phyloP scores from a whole-genome alignment of 2,888 invertebrate genomes.

The Phytoseiulus persimilis region DNA sequence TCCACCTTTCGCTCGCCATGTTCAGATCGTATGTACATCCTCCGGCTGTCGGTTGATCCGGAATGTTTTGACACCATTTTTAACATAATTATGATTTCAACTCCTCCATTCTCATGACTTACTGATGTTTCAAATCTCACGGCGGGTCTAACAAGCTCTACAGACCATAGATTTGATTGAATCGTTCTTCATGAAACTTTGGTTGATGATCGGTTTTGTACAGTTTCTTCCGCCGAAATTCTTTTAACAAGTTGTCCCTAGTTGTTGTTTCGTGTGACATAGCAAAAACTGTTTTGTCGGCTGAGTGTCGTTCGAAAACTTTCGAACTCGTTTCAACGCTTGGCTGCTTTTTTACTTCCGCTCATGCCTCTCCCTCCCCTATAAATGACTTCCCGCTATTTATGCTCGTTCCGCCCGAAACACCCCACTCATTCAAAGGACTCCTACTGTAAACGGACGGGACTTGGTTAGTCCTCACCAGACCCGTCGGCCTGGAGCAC shows the following conservation, averaged over 20 bases:
- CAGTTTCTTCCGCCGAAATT: not conserved
- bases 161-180: not conserved
- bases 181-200: not conserved
- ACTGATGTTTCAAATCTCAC: not conserved
- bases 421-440: not conserved
- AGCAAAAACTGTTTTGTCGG: not conserved
- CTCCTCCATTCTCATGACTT: not conserved
- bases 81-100: not conserved
- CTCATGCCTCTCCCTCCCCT: not conserved
- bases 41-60: not conserved
- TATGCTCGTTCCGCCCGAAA: not conserved
- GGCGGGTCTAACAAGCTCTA: not conserved
- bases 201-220: not conserved
- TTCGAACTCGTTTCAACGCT: not conserved
- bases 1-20: no score
- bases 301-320: not conserved
- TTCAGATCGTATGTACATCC: not conserved
- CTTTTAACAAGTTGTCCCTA: not conserved
- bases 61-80: not conserved
- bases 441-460: not conserved
- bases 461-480: not conserved
- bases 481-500: not conserved
- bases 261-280: not conserved
- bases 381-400: not conserved
- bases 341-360: not conserved